These are phyloP conservation scores for Amiota mariae DNA, from an alignment of 2,888 invertebrate species.

Conservation along the genomic window DNA sequence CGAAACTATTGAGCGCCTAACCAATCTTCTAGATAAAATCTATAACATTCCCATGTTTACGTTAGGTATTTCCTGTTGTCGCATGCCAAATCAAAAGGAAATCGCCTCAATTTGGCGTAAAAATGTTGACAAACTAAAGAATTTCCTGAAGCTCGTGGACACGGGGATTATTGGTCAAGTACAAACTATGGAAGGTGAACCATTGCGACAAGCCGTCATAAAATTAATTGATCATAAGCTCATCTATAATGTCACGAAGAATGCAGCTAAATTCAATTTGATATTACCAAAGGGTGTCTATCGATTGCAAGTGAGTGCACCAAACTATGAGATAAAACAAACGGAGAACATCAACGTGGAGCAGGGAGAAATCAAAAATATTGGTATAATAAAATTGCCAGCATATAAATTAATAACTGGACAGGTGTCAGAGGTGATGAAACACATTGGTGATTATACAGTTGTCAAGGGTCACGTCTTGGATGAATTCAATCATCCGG, in stretches of 20 bases:
- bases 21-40: slow-evolving; percentile 78
- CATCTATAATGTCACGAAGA: slow-evolving; percentile 78
- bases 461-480: slow-evolving; percentile 76
- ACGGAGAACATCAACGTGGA: slow-evolving; percentile 70
- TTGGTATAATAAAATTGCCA: slow-evolving; percentile 59
- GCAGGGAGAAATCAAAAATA: slow-evolving; percentile 52
- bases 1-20: slow-evolving; percentile 74
- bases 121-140: slow-evolving; percentile 79
- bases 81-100: slow-evolving; percentile 81
- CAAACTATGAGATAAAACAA: slow-evolving; percentile 76
- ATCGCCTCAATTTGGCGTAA: slow-evolving; percentile 84
- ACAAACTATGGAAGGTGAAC: slow-evolving; percentile 79
- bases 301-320: slow-evolving; percentile 77
- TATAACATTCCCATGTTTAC: slow-evolving; percentile 81
- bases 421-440: slow-evolving; percentile 55
- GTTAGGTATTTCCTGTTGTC: slow-evolving; percentile 86
- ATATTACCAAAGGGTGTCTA: slow-evolving; percentile 82
- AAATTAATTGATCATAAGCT: slow-evolving; percentile 76
- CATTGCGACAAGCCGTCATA: slow-evolving; percentile 83
- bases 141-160: slow-evolving; percentile 77
- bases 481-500: slow-evolving; percentile 77
- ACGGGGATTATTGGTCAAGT: slow-evolving; percentile 84
- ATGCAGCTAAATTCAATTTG: slow-evolving; percentile 82
- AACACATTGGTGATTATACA: slow-evolving; percentile 34
- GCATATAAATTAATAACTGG: slow-evolving; percentile 55